Conservation (phyloP, 2,113 vertebrate genomes). For the Cinclus mexicanus region DNA sequence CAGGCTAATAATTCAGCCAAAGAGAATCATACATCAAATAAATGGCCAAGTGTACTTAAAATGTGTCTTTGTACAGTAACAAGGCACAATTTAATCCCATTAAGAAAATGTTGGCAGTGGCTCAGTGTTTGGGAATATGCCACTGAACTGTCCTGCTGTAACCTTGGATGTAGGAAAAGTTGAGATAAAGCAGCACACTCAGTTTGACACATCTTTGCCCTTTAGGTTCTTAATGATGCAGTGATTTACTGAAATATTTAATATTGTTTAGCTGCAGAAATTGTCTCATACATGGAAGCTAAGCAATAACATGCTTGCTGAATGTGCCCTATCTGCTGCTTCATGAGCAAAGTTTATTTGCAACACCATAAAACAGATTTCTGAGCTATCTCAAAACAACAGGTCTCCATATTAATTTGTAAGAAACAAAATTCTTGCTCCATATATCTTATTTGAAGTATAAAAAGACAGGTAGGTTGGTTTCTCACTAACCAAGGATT, state of each 20-base stretch:
- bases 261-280: constrained; percentile 15
- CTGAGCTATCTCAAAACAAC: background rate
- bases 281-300: background rate
- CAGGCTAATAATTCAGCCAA: background rate
- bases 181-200: constrained; percentile 39
- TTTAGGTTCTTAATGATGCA: constrained; percentile 48
- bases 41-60: constrained; percentile 22
- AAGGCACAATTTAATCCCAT: constrained; percentile 59
- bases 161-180: constrained; percentile 11
- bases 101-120: constrained; percentile 55
- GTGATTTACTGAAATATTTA: constrained; percentile 41
- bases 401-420: background rate
- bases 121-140: constrained; percentile 35
- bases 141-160: constrained; percentile 46
- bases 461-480: background rate
- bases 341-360: background rate
- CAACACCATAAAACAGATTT: background rate
- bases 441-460: background rate
- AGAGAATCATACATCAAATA: constrained; percentile 33
- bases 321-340: background rate
- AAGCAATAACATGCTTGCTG: background rate
- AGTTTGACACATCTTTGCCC: constrained; percentile 32
- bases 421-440: background rate
- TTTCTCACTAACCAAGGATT: background rate
- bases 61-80: constrained; percentile 40